These are phyloP conservation scores for Anableps anableps DNA, from an alignment of 2,797 vertebrate genomes.

Conservation along the genomic window DNA sequence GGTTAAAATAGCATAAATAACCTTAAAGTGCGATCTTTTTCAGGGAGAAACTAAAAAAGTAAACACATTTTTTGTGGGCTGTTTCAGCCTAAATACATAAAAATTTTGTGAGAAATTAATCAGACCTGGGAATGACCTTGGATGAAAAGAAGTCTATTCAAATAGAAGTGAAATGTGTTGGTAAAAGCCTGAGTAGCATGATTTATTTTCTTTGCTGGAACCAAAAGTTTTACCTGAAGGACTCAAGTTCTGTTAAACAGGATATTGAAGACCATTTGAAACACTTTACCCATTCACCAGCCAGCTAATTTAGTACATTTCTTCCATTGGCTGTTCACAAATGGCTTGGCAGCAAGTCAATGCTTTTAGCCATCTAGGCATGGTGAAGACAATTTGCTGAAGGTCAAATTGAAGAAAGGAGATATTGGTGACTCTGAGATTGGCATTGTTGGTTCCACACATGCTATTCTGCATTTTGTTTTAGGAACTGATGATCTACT, in stretches of 20 bases:
- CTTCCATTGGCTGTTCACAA: background rate
- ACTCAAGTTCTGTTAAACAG: background rate
- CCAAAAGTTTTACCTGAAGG: conserved; percentile 36
- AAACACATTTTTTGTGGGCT: conserved; percentile 4
- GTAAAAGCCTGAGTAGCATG: conserved; percentile 33
- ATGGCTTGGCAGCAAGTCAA: background rate
- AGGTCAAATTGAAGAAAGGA: background rate
- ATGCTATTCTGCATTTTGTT: background rate
- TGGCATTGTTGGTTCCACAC: background rate
- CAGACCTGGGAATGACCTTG: conserved; percentile 53
- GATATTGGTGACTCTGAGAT: background rate
- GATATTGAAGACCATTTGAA: background rate
- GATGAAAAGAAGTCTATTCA: conserved; percentile 64
- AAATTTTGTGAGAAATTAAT: conserved; percentile 51
- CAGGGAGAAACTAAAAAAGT: conserved; percentile 20
- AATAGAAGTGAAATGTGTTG: conserved; percentile 48
- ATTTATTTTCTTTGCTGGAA: conserved; percentile 33
- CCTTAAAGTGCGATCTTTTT: conserved; percentile 26
- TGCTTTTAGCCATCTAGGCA: background rate
- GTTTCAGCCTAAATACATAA: conserved; percentile 32
- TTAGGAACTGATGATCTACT: background rate
- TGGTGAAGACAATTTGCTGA: background rate
- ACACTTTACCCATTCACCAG: background rate
- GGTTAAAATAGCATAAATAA: conserved; percentile 37
- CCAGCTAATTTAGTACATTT: background rate